A percentile compares a stretch with the other conserved stretches of the same genome.
Conservation (phyloP, 2,888 invertebrate genomes). For the Melolontha melolontha region DNA sequence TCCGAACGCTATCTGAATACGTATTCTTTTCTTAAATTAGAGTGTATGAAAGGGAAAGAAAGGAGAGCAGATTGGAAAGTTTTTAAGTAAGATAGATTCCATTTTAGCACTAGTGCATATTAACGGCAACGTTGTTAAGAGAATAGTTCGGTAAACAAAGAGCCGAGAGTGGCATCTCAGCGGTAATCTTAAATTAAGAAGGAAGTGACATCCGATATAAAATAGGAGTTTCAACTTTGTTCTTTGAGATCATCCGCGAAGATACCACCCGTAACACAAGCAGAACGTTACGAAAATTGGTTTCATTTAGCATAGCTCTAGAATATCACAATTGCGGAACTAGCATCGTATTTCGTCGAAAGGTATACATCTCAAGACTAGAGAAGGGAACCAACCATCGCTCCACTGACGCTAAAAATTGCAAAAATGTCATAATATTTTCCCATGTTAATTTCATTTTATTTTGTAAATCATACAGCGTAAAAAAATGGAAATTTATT, state of each 20-base stretch:
- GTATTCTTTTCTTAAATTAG: too few species aligned
- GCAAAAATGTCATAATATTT: constrained; percentile 40
- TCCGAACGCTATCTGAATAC: too few species aligned
- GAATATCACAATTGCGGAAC: constrained; percentile 17
- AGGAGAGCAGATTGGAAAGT: too few species aligned
- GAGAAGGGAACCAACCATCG: neutral
- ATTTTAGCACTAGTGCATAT: too few species aligned
- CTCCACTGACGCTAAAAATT: constrained; percentile 33
- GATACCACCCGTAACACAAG: constrained; percentile 46
- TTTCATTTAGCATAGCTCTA: constrained; percentile 51
- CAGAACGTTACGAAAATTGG: constrained; percentile 53
- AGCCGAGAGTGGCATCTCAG: constrained; percentile 38
- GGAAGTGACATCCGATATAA: constrained; percentile 49
- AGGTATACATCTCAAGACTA: constrained; percentile 6
- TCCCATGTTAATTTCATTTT: constrained; percentile 37
- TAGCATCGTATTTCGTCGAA: constrained; percentile 9
- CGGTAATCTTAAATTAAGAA: constrained; percentile 50
- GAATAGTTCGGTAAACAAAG: constrained; percentile 45
- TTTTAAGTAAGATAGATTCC: too few species aligned
- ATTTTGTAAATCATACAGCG: constrained; percentile 31
- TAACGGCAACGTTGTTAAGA: constrained; percentile 39
- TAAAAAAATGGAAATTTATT: constrained; percentile 36
- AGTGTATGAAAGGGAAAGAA: too few species aligned
- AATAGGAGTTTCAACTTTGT: constrained; percentile 42
- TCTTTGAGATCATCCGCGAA: constrained; percentile 44